Evolutionary conservation across 2,888 invertebrate genomes (phyloP).

Genomic region (Ennomos quercinarius): DNA sequence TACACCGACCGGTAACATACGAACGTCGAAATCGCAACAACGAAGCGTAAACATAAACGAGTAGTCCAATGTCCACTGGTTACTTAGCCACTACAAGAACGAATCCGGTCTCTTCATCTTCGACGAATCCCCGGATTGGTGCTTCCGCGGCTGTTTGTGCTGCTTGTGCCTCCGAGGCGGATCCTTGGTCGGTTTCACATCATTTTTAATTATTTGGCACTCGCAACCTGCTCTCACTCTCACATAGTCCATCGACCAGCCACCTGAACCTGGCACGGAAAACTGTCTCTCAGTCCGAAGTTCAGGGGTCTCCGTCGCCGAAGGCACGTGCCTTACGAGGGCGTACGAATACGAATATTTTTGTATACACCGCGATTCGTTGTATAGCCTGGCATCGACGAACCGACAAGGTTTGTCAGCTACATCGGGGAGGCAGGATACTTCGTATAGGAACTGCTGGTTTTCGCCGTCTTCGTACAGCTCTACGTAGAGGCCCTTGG

Average conservation of each 20-base stretch:
- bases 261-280: conserved; percentile 82
- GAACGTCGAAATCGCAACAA: conserved; percentile 29
- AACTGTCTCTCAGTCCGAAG: conserved; percentile 72
- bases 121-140: conserved; percentile 59
- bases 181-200: conserved; percentile 80
- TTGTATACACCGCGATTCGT: conserved; percentile 92
- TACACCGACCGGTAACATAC: conserved; percentile 48
- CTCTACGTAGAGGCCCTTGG: conserved; percentile 89
- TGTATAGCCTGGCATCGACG: conserved; percentile 88
- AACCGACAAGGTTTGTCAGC: conserved; percentile 90
- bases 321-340: conserved; percentile 87
- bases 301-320: conserved; percentile 70
- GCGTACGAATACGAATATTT: conserved; percentile 94
- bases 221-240: conserved; percentile 93
- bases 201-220: conserved; percentile 86
- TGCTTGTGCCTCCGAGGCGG: conserved; percentile 65
- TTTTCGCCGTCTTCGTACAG: conserved; percentile 90
- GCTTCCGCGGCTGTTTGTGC: conserved; percentile 51
- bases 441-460: conserved; percentile 91
- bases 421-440: conserved; percentile 90
- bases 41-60: conserved; percentile 45
- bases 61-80: conserved; percentile 58
- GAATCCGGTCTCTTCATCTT: conserved; percentile 74
- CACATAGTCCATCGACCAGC: conserved; percentile 93
- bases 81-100: conserved; percentile 47